Evolutionary conservation across 2,113 vertebrate species (phyloP).

Genomic region (Nanger granti): DNA sequence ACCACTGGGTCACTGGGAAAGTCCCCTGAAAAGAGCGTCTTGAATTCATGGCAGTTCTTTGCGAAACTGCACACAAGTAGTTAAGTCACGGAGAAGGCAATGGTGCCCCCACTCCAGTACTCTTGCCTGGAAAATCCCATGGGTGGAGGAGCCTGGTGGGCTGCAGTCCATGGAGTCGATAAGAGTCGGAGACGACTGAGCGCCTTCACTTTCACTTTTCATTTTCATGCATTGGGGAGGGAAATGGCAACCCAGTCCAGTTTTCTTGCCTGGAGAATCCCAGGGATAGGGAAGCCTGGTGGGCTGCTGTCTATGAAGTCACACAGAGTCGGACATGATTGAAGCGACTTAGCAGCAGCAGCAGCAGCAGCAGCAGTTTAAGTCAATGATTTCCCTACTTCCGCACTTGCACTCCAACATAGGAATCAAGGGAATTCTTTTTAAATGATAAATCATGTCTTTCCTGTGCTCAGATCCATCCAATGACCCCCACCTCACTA

Average conservation of each 20-base stretch:
- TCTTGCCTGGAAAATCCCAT: too few species aligned
- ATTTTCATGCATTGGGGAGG: too few species aligned
- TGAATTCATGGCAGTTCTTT: not conserved
- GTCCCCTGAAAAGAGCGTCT: not conserved
- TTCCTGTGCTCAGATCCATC: not conserved
- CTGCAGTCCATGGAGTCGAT: too few species aligned
- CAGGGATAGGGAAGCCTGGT: too few species aligned
- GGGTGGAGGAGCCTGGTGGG: too few species aligned
- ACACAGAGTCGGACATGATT: accelerated
- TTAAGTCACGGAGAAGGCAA: not conserved
- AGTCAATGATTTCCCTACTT: not conserved
- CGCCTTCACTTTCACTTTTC: too few species aligned
- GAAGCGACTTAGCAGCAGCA: too few species aligned
- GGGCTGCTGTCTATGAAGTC: too few species aligned
- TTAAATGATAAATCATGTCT: not conserved
- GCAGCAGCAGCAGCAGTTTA: not conserved
- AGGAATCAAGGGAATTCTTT: not conserved
- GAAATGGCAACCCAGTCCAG: too few species aligned
- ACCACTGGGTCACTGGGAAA: not conserved
- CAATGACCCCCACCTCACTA: not conserved
- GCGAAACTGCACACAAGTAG: not conserved
- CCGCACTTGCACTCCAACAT: not conserved
- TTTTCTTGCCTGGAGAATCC: too few species aligned
- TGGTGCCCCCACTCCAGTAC: too few species aligned
- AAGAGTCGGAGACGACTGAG: too few species aligned